Evolutionary conservation across 1,140 invertebrate species (phyloP).

Genomic region (Oedothorax gibbosus): DNA sequence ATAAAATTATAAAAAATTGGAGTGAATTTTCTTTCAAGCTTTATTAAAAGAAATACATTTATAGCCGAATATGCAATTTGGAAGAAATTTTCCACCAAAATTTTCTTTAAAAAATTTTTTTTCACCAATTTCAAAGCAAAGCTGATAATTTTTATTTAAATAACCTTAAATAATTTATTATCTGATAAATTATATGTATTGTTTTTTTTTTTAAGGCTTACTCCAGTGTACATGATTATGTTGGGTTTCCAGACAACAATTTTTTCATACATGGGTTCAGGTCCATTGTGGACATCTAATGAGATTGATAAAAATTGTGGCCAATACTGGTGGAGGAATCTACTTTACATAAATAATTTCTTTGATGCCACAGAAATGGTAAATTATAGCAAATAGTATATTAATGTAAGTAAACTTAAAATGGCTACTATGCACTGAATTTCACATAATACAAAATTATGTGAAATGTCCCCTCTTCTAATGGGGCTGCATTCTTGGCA

Average conservation of each 20-base stretch:
- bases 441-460: background rate
- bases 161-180: too few species aligned
- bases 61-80: too few species aligned
- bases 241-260: slow-evolving; percentile 63
- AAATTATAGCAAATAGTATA: background rate
- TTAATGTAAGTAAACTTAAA: background rate
- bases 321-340: slow-evolving; percentile 66
- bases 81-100: too few species aligned
- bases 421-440: background rate
- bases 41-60: too few species aligned
- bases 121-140: too few species aligned
- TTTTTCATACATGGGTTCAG: slow-evolving; percentile 61
- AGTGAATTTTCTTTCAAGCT: too few species aligned
- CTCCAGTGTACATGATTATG: slow-evolving; percentile 63
- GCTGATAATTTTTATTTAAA: too few species aligned
- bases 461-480: background rate
- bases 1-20: too few species aligned
- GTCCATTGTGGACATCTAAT: slow-evolving; percentile 63
- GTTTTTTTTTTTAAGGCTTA: slow-evolving; percentile 48
- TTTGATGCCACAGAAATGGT: background rate
- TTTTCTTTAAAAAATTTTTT: too few species aligned
- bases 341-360: slow-evolving; percentile 65
- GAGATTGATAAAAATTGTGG: slow-evolving; percentile 60
- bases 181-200: too few species aligned
- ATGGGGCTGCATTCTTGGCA: background rate